Base-by-base conservation (phyloP, 1,140 invertebrate species). In the Helicoverpa zea region DNA sequence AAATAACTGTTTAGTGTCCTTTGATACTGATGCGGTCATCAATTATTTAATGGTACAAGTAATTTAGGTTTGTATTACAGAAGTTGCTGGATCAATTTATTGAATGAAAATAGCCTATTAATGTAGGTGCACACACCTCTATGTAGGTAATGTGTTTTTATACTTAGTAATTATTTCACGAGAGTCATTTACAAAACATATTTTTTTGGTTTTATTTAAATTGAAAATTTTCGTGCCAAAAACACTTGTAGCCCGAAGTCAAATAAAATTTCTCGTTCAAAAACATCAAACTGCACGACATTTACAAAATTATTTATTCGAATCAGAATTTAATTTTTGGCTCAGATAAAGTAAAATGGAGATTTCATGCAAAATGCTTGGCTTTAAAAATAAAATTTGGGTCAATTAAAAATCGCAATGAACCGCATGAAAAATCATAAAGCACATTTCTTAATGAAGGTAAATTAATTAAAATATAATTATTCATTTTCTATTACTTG, bases 21-120 rank as follows among this genome's bases (percentile, higher is more conserved):
- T 18, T 66, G 29, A 49, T 9, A 66, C 49, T 49, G 35, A 47
- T 66, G 64, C 16, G 35, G 14, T 66, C 64, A 66, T 49, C 64
- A 49, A n/a, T 49, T 49, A 49, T 66, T 66, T 66, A 49, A 66
- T 49, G 35, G 16, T 49, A 66, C 35, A 3, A 35, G 35, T 35
- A 43, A 29, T 29, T 29, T 63, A 63, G 10, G 12, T 29, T 9
- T 5, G 29, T 12, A 14, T 4, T 14, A 29, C 23, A 14, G 13
- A 2, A 63, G 3, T 16, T 11, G 3, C 1, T 59, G 2, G 0
- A 43, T 43, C 4, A 43, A n/a, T n/a, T n/a, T n/a, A n/a, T n/a
- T n/a, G n/a, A n/a, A n/a, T n/a, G n/a, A n/a, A n/a, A n/a, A n/a
- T n/a, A n/a, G n/a, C n/a, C n/a, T n/a, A n/a, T n/a, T n/a, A n/a